phyloP scores from a whole-genome alignment of 2,888 invertebrate species.

The Gasteruption jaculator region DNA sequence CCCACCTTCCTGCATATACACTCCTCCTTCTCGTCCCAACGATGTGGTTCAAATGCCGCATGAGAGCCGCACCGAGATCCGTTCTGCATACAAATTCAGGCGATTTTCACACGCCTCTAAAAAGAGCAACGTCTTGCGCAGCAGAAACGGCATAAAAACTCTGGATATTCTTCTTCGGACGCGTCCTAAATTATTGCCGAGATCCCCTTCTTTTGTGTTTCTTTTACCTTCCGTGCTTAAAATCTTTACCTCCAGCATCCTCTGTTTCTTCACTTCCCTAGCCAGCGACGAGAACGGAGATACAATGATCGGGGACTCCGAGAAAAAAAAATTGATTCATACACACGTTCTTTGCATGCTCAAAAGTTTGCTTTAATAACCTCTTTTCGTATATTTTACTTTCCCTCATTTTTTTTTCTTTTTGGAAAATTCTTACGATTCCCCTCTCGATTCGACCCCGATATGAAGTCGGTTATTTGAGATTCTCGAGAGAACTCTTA shows the following conservation, averaged over 20 bases:
- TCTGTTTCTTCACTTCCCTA: no score
- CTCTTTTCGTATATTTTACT: background rate
- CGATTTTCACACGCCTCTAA: slow-evolving; percentile 3
- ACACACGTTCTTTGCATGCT: no score
- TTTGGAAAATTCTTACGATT: slow-evolving; percentile 8
- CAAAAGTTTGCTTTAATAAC: background rate
- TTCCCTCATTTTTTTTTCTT: slow-evolving; percentile 6
- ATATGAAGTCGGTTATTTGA: no score
- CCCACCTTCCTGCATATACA: slow-evolving; percentile 17
- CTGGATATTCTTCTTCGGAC: no score
- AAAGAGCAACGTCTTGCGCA: no score
- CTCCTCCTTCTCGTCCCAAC: slow-evolving; percentile 2
- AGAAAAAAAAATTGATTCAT: no score
- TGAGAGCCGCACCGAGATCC: slow-evolving; percentile 20
- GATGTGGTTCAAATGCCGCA: slow-evolving; percentile 16
- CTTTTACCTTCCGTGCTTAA: no score
- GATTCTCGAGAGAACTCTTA: no score
- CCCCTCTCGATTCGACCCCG: slow-evolving; percentile 2
- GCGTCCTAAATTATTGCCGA: slow-evolving; percentile 14
- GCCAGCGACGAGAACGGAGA: no score
- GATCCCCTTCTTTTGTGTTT: slow-evolving; percentile 10
- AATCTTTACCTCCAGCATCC: no score
- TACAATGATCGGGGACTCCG: no score
- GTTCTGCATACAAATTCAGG: slow-evolving; percentile 24
- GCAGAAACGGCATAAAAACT: no score